These are phyloP conservation scores for Eubasilissa splendida DNA, from an alignment of 2,888 invertebrate genomes.

Conservation along the genomic window DNA sequence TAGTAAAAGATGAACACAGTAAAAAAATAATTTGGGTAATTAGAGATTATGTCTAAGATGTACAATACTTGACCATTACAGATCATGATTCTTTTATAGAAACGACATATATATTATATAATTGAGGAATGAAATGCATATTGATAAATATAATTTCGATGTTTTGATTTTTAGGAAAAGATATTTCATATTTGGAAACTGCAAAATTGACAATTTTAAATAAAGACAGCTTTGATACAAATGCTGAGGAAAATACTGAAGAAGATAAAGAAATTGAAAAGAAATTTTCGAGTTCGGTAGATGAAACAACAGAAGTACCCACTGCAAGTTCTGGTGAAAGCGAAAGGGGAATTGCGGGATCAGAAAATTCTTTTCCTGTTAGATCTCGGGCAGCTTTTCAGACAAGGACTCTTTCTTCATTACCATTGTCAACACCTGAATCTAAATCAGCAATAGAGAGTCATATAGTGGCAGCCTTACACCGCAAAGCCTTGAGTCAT, in stretches of 20 bases:
- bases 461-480: slow-evolving; percentile 66
- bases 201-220: slow-evolving; percentile 61
- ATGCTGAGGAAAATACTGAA: background rate
- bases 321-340: background rate
- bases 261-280: slow-evolving; percentile 4
- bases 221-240: slow-evolving; percentile 52
- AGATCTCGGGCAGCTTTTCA: slow-evolving; percentile 62
- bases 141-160: background rate
- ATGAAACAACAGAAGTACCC: background rate
- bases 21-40: no score
- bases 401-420: slow-evolving; percentile 68
- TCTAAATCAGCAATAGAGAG: slow-evolving; percentile 65
- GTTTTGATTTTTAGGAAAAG: slow-evolving; percentile 60
- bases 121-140: no score
- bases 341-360: background rate
- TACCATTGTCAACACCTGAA: slow-evolving; percentile 67
- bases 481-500: slow-evolving; percentile 63
- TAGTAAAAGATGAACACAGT: no score
- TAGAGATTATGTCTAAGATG: no score
- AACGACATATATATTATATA: no score
- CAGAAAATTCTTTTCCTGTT: slow-evolving; percentile 41
- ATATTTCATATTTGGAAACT: slow-evolving; percentile 62
- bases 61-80: no score
- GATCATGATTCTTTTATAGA: no score
- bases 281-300: background rate